phyloP scores from a whole-genome alignment of 2,888 invertebrate genomes.

The Papilio protenor region DNA sequence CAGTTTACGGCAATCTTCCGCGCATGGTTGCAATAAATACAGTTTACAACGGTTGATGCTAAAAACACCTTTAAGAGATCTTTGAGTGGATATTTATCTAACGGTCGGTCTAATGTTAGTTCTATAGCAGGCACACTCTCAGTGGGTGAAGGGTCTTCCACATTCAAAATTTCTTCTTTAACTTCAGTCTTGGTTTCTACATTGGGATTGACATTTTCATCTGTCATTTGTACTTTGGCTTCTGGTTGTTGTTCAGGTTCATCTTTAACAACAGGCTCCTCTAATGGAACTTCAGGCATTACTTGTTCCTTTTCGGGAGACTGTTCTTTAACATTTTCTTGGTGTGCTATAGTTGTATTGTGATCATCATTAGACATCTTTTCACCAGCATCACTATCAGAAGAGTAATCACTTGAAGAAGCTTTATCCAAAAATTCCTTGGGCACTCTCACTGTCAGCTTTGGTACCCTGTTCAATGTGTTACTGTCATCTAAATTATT shows the following conservation, averaged over 20 bases:
- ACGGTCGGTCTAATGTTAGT: constrained; percentile 88
- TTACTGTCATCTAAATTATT: constrained; percentile 75
- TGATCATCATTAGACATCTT: constrained; percentile 85
- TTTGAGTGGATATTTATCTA: constrained; percentile 90
- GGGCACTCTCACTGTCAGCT: constrained; percentile 87
- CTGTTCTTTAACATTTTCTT: constrained; percentile 51
- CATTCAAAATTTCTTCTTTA: constrained; percentile 57
- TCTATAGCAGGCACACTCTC: constrained; percentile 88
- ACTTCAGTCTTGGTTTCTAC: constrained; percentile 69
- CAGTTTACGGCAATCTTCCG: constrained; percentile 93
- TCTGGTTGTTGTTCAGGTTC: constrained; percentile 50
- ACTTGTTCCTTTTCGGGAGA: constrained; percentile 46
- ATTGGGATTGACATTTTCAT: constrained; percentile 58
- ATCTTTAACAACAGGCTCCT: constrained; percentile 40
- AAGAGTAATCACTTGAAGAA: constrained; percentile 81
- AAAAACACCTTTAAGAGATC: constrained; percentile 90
- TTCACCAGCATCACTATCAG: constrained; percentile 85
- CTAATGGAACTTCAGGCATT: constrained; percentile 47
- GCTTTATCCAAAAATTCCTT: constrained; percentile 84
- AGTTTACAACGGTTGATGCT: constrained; percentile 87
- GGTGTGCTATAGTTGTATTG: constrained; percentile 57
- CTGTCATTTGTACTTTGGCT: constrained; percentile 57
- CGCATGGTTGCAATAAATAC: constrained; percentile 94
- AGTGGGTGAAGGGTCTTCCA: constrained; percentile 64
- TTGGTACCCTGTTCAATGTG: constrained; percentile 85